Conservation (phyloP, 2,113 vertebrate species). For the Puntigrus tetrazona region DNA sequence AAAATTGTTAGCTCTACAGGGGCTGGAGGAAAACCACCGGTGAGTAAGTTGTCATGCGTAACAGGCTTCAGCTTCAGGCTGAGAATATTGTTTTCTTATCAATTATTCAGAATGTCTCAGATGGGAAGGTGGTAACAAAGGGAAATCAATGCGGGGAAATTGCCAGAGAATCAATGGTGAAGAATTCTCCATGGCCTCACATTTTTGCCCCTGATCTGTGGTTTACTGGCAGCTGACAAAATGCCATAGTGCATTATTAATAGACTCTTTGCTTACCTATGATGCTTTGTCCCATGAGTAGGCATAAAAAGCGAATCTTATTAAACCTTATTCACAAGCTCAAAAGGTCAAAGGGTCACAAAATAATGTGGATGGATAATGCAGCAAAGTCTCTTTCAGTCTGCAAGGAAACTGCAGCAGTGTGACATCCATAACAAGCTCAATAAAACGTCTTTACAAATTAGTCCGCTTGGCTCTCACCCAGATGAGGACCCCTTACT, state of each 20-base stretch:
- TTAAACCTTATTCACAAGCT: conserved; percentile 17
- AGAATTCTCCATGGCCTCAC: conserved; percentile 25
- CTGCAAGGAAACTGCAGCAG: not conserved
- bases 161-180: conserved; percentile 50
- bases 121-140: conserved; percentile 45
- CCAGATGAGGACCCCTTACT: not conserved
- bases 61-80: conserved; percentile 9
- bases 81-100: conserved; percentile 40
- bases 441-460: conserved; percentile 29
- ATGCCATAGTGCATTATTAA: conserved; percentile 69
- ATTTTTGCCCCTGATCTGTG: conserved; percentile 48
- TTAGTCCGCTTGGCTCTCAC: conserved; percentile 22
- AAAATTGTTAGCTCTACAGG: not conserved
- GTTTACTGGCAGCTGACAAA: conserved; percentile 62
- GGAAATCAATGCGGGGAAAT: conserved; percentile 59
- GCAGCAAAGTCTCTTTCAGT: not conserved
- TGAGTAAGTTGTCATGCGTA: conserved; percentile 33
- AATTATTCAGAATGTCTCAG: conserved; percentile 55
- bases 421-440: conserved; percentile 8
- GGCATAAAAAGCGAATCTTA: not conserved
- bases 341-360: conserved; percentile 23
- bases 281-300: conserved; percentile 14
- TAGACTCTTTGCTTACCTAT: conserved; percentile 32
- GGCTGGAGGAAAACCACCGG: conserved; percentile 21
- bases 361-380: not conserved